Evolutionary conservation across 2,797 vertebrate species (phyloP), one percentile per base, ranked within the genome.

Genomic region (Melanotaenia trifasciata): DNA sequence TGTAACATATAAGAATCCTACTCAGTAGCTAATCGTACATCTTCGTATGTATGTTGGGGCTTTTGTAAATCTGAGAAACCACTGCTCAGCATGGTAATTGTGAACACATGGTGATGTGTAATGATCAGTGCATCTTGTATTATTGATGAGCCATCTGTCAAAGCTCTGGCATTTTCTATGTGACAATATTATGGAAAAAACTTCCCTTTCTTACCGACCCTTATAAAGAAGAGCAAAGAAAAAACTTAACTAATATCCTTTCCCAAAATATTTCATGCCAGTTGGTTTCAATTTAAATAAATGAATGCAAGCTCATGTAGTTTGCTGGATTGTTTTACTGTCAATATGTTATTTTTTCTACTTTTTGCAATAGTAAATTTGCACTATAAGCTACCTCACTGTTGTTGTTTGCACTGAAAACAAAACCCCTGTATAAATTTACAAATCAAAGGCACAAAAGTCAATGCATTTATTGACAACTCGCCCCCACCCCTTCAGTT

Each of bases 81-180:
- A 63, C 85, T 84, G 87, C 86, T 87, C 50, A 38, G 85, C 89
- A 83, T 43, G 72, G 71, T 73, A 83, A 65, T 64, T 70, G 61
- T 86, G 85, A 89, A 71, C 89, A 90, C 83, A 91, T 81, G 89
- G 88, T 20, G 54, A 76, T 76, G 81, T 90, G 83, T 84, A 88
- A 90, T 86, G 86, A 92, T 90, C 76, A 86, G 81, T 73, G 59
- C 14, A 4, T 76, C 59, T 54, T 93, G 84, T 81, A 92, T 94
- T 92, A 94, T 93, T 86, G 78, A 95, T 94, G 84, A 90, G 63
- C 88, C 89, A 91, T 92, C 90, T 93, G 91, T 90, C 84, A 80
- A 63, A 74, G 75, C 72, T 38, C 30, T 60, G 75, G 64, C 78
- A 72, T 76, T 69, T 79, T 79, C 73, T 84, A 67, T 71, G 12